phyloP scores from a whole-genome alignment of 2,888 invertebrate species.

The Eupithecia pulchellata region DNA sequence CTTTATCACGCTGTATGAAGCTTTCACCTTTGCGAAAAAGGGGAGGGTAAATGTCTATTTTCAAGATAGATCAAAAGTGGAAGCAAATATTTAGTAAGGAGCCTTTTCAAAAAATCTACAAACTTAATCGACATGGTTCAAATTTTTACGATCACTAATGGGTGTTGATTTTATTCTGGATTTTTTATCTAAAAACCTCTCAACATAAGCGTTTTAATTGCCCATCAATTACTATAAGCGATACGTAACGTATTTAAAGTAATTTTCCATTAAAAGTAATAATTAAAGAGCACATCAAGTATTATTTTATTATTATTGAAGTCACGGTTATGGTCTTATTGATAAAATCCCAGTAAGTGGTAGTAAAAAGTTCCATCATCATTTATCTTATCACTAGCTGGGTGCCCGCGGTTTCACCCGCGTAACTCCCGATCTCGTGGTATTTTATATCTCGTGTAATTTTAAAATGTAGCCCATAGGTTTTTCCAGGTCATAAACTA shows the following conservation, averaged over 20 bases:
- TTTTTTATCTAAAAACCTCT: background rate
- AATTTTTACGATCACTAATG: background rate
- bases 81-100: background rate
- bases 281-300: conserved; percentile 14
- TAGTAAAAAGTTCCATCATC: conserved; percentile 23
- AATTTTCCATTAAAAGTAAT: conserved; percentile 22
- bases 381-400: conserved; percentile 25
- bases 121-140: background rate
- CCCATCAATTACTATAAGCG: conserved; percentile 2
- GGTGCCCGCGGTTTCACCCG: no score
- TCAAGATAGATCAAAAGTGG: background rate
- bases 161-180: background rate
- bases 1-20: no score
- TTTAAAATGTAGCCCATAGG: no score
- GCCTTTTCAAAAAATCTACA: background rate
- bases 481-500: no score
- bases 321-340: conserved; percentile 24
- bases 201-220: conserved; percentile 3
- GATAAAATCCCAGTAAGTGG: conserved; percentile 17
- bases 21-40: no score
- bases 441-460: no score
- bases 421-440: no score
- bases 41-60: background rate
- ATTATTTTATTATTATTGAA: conserved; percentile 29
- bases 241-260: conserved; percentile 7